Conservation (phyloP, 2,113 vertebrate species). For the Triplophysa rosa region DNA sequence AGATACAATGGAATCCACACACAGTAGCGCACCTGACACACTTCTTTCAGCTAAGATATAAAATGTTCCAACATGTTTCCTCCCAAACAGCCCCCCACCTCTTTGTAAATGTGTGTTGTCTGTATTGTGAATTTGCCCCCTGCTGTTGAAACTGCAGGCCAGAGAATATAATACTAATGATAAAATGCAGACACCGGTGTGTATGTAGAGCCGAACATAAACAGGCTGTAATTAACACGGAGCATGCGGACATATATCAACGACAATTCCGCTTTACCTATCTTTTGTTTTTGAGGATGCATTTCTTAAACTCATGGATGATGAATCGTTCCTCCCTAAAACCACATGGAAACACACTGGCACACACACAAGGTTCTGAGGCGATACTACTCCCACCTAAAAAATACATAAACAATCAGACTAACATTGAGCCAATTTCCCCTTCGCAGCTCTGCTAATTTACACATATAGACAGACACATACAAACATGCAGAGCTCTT, state of each 20-base stretch:
- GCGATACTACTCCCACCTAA: constrained; percentile 66
- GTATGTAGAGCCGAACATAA: constrained; percentile 42
- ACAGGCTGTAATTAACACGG: constrained; percentile 51
- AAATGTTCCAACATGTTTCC: constrained; percentile 33
- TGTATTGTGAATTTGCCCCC: constrained; percentile 21
- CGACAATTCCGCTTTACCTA: constrained; percentile 65
- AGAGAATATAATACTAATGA: constrained; percentile 55
- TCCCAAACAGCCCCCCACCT: background rate
- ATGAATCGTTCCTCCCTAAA: constrained; percentile 61
- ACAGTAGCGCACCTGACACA: too few species aligned
- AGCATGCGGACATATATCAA: constrained; percentile 70
- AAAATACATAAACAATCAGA: constrained; percentile 73
- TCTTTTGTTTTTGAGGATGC: constrained; percentile 73
- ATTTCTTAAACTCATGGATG: constrained; percentile 50
- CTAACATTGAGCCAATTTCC: constrained; percentile 77
- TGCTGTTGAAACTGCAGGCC: constrained; percentile 39
- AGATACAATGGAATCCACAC: too few species aligned
- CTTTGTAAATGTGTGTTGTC: background rate
- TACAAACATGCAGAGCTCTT: constrained; percentile 53
- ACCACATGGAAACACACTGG: constrained; percentile 56
- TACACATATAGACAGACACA: constrained; percentile 48
- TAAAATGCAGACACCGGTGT: constrained; percentile 53
- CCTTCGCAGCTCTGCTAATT: constrained; percentile 36
- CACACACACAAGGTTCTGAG: constrained; percentile 55
- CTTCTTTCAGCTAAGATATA: background rate